Conservation (phyloP, 2,797 vertebrate genomes). For the Pipistrellus kuhlii region DNA sequence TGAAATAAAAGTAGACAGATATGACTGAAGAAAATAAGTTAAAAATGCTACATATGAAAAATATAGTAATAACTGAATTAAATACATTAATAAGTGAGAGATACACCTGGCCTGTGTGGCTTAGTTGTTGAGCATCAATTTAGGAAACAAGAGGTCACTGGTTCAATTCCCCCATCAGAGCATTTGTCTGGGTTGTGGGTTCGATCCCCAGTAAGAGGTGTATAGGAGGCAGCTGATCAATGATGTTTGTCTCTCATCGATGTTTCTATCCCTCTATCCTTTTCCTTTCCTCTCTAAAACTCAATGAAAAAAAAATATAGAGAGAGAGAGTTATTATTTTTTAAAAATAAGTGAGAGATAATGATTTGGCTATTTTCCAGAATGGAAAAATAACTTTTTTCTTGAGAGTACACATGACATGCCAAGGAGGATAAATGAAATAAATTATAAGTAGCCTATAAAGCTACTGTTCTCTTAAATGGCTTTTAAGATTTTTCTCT, state of each 20-base stretch:
- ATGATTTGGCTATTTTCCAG: background rate
- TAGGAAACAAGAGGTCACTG: too few species aligned
- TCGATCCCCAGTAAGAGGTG: too few species aligned
- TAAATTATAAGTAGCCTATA: background rate
- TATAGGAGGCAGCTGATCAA: too few species aligned
- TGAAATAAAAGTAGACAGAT: background rate
- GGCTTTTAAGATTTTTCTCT: constrained; percentile 22
- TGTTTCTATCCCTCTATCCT: too few species aligned
- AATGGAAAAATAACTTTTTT: background rate
- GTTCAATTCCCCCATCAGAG: too few species aligned
- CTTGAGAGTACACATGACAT: background rate
- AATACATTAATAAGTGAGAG: background rate
- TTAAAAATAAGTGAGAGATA: background rate
- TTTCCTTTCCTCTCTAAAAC: too few species aligned
- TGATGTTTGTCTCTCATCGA: too few species aligned
- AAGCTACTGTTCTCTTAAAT: background rate
- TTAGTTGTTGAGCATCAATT: too few species aligned
- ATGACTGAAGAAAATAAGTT: constrained; percentile 35
- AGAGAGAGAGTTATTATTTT: too few species aligned
- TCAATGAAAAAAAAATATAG: too few species aligned
- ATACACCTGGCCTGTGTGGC: too few species aligned
- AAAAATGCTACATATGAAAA: constrained; percentile 17
- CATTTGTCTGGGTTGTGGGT: too few species aligned
- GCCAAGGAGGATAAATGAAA: constrained; percentile 11
- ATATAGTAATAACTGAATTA: background rate